phyloP scores from a whole-genome alignment of 2,797 vertebrate species.

The Pseudochirops cupreus region DNA sequence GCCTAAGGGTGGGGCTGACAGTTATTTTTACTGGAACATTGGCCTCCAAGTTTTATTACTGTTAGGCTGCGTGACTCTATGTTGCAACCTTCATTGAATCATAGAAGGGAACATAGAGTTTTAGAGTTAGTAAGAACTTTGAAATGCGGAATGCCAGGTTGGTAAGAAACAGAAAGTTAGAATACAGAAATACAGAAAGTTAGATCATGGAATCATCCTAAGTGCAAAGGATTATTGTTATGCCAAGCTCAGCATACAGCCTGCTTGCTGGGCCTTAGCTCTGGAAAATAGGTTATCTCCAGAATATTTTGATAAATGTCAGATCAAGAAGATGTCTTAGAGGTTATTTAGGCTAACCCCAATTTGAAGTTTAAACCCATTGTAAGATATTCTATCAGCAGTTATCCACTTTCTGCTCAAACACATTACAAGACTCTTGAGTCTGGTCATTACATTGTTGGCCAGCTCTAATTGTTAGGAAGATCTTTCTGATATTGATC shows the following conservation, averaged over 20 bases:
- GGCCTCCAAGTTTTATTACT: constrained; percentile 30
- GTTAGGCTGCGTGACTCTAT: constrained; percentile 36
- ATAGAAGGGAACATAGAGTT: neutral
- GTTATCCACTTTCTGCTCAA: neutral
- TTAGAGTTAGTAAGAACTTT: neutral
- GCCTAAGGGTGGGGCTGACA: constrained; percentile 25
- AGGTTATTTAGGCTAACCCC: neutral
- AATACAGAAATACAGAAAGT: neutral
- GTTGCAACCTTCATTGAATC: neutral
- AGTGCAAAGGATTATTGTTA: no score
- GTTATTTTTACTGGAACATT: constrained; percentile 31
- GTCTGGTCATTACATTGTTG: neutral
- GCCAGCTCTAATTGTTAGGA: neutral
- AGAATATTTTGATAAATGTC: neutral
- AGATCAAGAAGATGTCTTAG: neutral
- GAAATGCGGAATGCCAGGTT: neutral
- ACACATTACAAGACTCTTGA: neutral
- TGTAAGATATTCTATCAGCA: neutral
- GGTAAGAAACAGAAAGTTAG: neutral
- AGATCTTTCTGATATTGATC: neutral
- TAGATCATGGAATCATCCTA: neutral
- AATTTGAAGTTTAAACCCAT: neutral
- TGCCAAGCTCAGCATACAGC: no score
- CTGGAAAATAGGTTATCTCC: no score
- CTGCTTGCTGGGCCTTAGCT: no score